A percentile compares a stretch with the other conserved stretches of the same genome.
Evolutionary conservation across 2,797 vertebrate species (phyloP).

Genomic region (Chrysocyon brachyurus): DNA sequence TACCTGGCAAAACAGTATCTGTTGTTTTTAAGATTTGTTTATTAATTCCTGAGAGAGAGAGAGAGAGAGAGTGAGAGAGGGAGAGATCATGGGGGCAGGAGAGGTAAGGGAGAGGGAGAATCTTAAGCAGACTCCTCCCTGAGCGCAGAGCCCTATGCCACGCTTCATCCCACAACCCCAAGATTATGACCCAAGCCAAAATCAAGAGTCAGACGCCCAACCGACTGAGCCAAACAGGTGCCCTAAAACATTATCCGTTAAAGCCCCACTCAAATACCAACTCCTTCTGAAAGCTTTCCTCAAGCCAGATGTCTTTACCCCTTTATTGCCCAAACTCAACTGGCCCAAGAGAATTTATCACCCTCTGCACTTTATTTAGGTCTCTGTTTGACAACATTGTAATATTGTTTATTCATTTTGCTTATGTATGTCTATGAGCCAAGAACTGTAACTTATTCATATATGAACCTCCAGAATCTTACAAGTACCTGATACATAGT

Average conservation of each 20-base stretch:
- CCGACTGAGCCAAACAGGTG: neutral
- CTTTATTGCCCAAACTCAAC: neutral
- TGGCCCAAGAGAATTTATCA: neutral
- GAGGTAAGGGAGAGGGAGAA: neutral
- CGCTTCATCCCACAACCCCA: neutral
- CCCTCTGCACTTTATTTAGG: neutral
- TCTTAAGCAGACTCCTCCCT: neutral
- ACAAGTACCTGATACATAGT: neutral
- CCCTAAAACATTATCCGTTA: neutral
- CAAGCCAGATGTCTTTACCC: neutral
- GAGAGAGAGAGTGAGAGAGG: neutral
- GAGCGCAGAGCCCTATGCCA: fast-evolving
- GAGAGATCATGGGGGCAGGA: neutral
- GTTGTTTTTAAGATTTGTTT: neutral
- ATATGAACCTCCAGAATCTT: neutral
- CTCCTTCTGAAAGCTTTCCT: neutral
- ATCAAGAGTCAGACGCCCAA: neutral
- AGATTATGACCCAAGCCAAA: neutral
- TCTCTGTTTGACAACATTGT: neutral
- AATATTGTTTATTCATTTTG: neutral
- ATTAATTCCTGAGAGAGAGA: neutral
- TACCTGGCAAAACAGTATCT: neutral
- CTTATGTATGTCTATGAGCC: neutral
- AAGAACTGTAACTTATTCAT: neutral
- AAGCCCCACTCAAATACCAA: neutral